Base-by-base conservation (phyloP, 2,113 vertebrate species). In the Noctilio leporinus region DNA sequence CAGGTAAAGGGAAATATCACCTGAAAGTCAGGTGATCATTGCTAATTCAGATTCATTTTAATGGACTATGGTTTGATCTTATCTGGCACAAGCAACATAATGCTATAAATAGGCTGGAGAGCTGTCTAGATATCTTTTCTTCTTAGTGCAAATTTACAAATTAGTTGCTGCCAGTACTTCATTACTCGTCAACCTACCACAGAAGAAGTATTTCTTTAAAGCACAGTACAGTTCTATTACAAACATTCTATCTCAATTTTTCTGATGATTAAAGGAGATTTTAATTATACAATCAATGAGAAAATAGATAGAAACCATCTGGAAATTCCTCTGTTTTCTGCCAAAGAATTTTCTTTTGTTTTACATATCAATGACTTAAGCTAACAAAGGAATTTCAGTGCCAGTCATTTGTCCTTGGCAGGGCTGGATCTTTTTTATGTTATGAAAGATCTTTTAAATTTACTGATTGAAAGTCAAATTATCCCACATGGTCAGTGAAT, bases 231-330 rank as follows among this genome's bases (percentile, higher is more conserved):
- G 69, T 65, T 97, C 88, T 96, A 91, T 93, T 97, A 95, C 90
- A 94, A 96, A 88, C 97, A 96, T 96, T 96, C 97, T 97, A 97
- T 97, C 96, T 97, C 96, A 83, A 97, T 97, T 97, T 97, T 96
- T 95, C 97, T 97, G 95, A 97, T 97, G 97, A 97, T 97, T 97
- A 97, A 97, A 97, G 96, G 90, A 75, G 94, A 97, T 96, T 97
- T 97, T 97, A 97, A 97, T 97, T 97, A 97, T 97, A 96, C 86
- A 97, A 97, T 97, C 97, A 97, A 97, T 97, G 97, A 95, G 95
- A 96, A 97, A 97, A 97, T 76, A 97, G 97, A 97, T 97, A 97
- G 96, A 97, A 97, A 97, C 96, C 97, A 97, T 97, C 97, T 97
- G 97, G 97, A 97, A 90, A 95, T 97, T 96, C 95, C 86, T 96